Percentiles rank a stretch among this genome's conserved stretches.
Conservation (phyloP, 2,888 invertebrate species). For the Lamellibrachia satsuma region DNA sequence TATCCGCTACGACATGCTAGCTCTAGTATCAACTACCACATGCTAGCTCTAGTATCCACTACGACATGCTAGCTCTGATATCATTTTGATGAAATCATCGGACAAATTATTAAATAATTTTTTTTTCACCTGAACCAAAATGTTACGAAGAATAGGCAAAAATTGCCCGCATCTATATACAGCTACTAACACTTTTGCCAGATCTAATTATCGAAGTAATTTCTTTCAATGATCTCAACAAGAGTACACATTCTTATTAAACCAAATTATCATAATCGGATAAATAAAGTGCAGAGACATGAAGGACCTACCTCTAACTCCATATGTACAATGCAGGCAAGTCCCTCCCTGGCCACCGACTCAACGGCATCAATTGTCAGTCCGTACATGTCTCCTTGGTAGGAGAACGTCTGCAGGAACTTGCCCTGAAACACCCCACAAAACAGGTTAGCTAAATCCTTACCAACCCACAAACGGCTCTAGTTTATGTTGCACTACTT, state of each 20-base stretch:
- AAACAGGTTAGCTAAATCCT: background rate
- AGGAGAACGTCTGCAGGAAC: constrained; percentile 61
- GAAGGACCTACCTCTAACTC: constrained; percentile 60
- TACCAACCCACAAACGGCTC: background rate
- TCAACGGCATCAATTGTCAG: constrained; percentile 63
- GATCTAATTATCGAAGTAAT: no score
- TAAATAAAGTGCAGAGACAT: background rate
- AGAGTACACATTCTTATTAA: no score
- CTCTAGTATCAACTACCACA: no score
- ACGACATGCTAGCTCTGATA: no score
- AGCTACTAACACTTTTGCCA: no score
- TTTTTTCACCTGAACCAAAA: no score
- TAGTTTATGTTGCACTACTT: background rate
- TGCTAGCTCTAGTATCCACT: no score
- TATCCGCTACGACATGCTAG: no score
- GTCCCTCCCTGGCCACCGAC: constrained; percentile 61
- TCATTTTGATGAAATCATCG: no score
- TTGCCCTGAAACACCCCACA: constrained; percentile 51
- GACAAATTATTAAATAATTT: no score
- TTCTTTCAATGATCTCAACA: background rate
- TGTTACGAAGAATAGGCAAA: no score
- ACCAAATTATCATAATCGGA: background rate
- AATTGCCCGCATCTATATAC: no score
- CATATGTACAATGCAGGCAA: constrained; percentile 65
- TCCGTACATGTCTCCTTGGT: constrained; percentile 61